These are phyloP conservation scores for Spongia lamella DNA, from an alignment of 37 sponge, comb jelly and placozoan genomes.

Conservation along the genomic window DNA sequence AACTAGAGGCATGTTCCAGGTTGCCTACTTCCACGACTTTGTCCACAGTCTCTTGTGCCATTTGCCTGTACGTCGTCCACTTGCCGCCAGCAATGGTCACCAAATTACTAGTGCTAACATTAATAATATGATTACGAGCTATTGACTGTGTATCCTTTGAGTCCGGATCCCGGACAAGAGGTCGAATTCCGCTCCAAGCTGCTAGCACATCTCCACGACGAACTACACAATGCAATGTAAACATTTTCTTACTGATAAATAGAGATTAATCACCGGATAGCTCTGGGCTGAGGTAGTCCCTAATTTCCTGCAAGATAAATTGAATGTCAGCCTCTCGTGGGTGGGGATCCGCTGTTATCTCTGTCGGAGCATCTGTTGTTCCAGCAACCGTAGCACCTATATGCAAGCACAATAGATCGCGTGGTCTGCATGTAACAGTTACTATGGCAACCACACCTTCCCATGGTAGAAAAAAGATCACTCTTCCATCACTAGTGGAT, in stretches of 20 bases:
- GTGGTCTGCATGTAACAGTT: not conserved
- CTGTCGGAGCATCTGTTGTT: slow-evolving; percentile 90
- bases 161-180: slow-evolving; percentile 87
- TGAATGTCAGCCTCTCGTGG: slow-evolving; percentile 88
- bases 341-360: slow-evolving; percentile 77
- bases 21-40: slow-evolving; percentile 50
- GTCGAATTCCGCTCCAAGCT: slow-evolving; percentile 98
- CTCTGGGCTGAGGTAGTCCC: slow-evolving; percentile 85
- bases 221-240: slow-evolving; percentile 36
- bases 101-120: slow-evolving; percentile 80
- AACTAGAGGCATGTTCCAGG: slow-evolving; percentile 42
- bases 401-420: not conserved
- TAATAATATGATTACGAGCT: slow-evolving; percentile 96
- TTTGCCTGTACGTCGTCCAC: slow-evolving; percentile 98
- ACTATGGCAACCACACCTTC: no score
- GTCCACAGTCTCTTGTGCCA: slow-evolving; percentile 93
- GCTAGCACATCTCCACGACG: slow-evolving; percentile 97
- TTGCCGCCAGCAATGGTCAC: slow-evolving; percentile 99
- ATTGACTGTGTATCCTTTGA: slow-evolving; percentile 92
- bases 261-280: slow-evolving; percentile 48
- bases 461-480: slow-evolving; percentile 99
- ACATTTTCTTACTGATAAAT: not conserved
- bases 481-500: slow-evolving; percentile 93
- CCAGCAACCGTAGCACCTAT: slow-evolving; percentile 85
- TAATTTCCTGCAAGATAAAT: slow-evolving; percentile 94